These are phyloP conservation scores for Hermaeophaga mercurialis DNA, from an alignment of 2,888 invertebrate species.

Conservation along the genomic window DNA sequence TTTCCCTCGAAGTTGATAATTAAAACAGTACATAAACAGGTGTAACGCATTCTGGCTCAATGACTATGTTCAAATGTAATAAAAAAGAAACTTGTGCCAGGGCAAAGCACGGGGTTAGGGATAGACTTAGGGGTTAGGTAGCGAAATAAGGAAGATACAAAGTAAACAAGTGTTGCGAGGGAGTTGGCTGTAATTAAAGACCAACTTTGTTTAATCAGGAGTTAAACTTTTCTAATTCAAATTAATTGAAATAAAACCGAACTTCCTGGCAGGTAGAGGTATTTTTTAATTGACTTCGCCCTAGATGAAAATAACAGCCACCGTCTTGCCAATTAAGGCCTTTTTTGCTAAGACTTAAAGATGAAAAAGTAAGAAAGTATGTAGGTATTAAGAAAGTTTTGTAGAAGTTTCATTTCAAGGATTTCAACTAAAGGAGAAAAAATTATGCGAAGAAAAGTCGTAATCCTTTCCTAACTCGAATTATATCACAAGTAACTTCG, in stretches of 20 bases:
- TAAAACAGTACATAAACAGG: too few species aligned
- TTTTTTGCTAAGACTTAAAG: not conserved
- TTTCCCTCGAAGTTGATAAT: too few species aligned
- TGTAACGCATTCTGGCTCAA: not conserved
- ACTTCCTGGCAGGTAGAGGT: conserved; percentile 33
- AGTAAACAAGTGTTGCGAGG: conserved; percentile 42
- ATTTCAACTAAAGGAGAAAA: too few species aligned
- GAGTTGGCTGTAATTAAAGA: conserved; percentile 43
- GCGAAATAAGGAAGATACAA: conserved; percentile 27
- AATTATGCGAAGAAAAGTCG: too few species aligned
- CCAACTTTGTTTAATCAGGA: conserved; percentile 45
- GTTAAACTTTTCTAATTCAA: conserved; percentile 45
- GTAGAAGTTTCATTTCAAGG: too few species aligned
- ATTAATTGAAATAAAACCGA: conserved; percentile 44
- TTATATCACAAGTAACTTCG: too few species aligned
- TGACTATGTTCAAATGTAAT: not conserved
- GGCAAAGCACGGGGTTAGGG: not conserved
- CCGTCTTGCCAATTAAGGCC: conserved; percentile 3
- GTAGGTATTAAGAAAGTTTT: not conserved
- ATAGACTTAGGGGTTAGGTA: not conserved
- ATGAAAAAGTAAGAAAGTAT: not conserved
- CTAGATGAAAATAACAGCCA: conserved; percentile 6
- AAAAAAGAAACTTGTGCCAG: not conserved
- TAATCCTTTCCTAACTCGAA: too few species aligned
- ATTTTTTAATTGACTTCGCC: conserved; percentile 35